Conservation (phyloP, 2,888 invertebrate genomes). For the Clitarchus hookeri region DNA sequence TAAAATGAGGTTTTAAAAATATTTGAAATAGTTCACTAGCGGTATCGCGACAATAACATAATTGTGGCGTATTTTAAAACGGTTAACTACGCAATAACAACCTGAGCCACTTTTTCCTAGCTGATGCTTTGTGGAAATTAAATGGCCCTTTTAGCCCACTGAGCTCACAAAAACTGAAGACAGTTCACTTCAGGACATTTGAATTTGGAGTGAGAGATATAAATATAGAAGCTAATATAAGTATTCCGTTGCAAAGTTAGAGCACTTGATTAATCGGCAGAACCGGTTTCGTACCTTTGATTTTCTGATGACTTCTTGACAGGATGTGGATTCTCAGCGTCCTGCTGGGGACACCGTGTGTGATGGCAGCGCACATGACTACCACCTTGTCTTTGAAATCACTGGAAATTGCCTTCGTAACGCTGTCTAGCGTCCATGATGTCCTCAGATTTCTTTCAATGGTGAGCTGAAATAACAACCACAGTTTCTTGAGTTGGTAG, state of each 20-base stretch:
- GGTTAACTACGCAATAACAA: slow-evolving; percentile 43
- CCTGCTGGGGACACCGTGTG: not conserved
- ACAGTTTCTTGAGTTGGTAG: not conserved
- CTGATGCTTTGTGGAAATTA: not conserved
- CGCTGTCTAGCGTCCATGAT: not conserved
- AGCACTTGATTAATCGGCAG: not conserved
- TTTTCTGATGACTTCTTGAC: not conserved
- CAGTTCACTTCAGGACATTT: not conserved
- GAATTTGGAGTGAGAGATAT: not conserved
- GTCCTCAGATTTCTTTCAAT: not conserved
- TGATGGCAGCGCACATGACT: not conserved
- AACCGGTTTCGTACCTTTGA: not conserved
- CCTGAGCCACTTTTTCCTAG: slow-evolving; percentile 44
- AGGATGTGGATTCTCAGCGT: not conserved
- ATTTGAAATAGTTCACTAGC: too few species aligned
- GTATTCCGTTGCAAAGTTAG: not conserved
- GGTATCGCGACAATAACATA: too few species aligned
- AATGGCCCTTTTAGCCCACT: not conserved
- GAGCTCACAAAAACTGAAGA: not conserved
- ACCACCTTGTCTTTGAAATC: not conserved
- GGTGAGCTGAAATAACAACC: not conserved
- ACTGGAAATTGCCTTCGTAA: not conserved
- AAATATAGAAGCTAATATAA: not conserved
- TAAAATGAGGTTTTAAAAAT: too few species aligned
- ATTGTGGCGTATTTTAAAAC: too few species aligned